phyloP scores from a whole-genome alignment of 2,888 invertebrate genomes.

The Dioctria rufipes region DNA sequence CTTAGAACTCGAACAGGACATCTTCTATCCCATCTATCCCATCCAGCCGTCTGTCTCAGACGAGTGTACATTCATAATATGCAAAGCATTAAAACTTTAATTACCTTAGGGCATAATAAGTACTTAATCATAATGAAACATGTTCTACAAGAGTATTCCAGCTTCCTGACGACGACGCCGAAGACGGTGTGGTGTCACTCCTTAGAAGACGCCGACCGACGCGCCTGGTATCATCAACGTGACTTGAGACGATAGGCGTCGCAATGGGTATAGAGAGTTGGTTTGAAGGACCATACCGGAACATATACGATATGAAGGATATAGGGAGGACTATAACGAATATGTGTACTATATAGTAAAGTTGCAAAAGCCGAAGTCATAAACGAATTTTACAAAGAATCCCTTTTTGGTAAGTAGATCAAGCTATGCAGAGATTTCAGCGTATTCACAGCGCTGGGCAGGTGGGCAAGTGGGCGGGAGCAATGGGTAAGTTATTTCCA shows the following conservation, averaged over 20 bases:
- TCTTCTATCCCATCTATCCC: neutral
- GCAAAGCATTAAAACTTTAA: constrained; percentile 57
- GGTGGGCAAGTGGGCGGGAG: too few species aligned
- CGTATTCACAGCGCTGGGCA: constrained; percentile 13
- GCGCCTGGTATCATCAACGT: too few species aligned
- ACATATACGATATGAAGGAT: neutral
- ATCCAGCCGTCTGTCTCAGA: neutral
- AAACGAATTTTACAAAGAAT: constrained; percentile 42
- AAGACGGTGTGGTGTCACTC: neutral
- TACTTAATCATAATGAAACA: constrained; percentile 57
- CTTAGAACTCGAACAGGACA: neutral
- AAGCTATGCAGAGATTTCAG: constrained; percentile 50
- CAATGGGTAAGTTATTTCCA: constrained; percentile 33
- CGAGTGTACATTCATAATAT: constrained; percentile 32
- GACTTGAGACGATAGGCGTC: too few species aligned
- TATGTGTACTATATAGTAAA: constrained; percentile 5
- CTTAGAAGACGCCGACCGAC: neutral
- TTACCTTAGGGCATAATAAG: constrained; percentile 57
- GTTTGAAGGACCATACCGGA: neutral
- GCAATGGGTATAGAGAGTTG: neutral
- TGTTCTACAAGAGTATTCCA: constrained; percentile 25
- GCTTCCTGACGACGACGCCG: constrained; percentile 12
- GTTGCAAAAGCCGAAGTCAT: constrained; percentile 45
- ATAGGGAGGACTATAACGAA: neutral
- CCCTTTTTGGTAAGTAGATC: constrained; percentile 37